These are phyloP conservation scores for Aviceda subcristata DNA, from an alignment of 2,113 vertebrate genomes.

Conservation along the genomic window DNA sequence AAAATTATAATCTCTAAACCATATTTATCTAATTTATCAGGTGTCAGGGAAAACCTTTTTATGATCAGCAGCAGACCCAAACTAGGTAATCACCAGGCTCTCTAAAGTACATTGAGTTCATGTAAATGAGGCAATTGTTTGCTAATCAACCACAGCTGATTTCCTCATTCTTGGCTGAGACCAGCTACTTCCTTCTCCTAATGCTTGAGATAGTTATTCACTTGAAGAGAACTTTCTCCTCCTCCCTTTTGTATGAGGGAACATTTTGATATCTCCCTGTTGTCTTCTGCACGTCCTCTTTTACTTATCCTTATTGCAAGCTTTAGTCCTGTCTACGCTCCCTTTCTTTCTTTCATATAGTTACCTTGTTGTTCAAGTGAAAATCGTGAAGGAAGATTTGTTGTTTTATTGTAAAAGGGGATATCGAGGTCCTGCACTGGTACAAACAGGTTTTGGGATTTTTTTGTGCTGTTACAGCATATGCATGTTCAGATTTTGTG, in stretches of 20 bases:
- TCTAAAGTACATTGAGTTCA: not conserved
- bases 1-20: not conserved
- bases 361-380: not conserved
- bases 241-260: not conserved
- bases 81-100: not conserved
- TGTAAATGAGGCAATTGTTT: not conserved
- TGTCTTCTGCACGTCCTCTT: not conserved
- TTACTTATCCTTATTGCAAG: not conserved
- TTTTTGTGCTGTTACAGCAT: not conserved
- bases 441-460: not conserved
- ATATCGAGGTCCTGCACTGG: not conserved
- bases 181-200: not conserved
- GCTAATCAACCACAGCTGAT: not conserved
- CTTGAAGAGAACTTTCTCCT: not conserved
- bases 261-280: not conserved
- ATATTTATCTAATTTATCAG: not conserved
- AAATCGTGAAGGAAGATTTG: not conserved
- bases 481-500: not conserved
- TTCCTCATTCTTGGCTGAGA: not conserved
- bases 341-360: not conserved
- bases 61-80: not conserved
- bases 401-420: not conserved
- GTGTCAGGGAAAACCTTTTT: not conserved
- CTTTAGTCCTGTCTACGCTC: not conserved
- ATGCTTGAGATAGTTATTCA: not conserved